These are phyloP conservation scores for Hippocampus abdominalis DNA, from an alignment of 2,113 vertebrate genomes.

Conservation along the genomic window DNA sequence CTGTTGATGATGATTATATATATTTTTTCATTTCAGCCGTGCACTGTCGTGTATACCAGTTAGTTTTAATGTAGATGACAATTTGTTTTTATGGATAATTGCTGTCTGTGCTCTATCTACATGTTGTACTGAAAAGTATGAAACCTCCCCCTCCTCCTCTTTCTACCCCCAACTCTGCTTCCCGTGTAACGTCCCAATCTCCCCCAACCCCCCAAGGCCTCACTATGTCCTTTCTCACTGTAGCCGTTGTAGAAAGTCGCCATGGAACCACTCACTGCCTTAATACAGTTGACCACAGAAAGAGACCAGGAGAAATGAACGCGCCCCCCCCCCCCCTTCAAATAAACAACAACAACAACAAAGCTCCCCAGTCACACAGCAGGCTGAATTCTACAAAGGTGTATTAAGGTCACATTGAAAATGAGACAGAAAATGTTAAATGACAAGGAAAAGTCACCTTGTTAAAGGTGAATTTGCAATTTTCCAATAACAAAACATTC, in stretches of 20 bases:
- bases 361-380: slow-evolving; percentile 34
- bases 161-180: slow-evolving; percentile 22
- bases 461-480: background rate
- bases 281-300: slow-evolving; percentile 71
- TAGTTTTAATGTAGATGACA: slow-evolving; percentile 54
- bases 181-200: slow-evolving; percentile 34
- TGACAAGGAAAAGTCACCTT: background rate
- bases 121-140: slow-evolving; percentile 78
- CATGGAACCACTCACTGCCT: slow-evolving; percentile 74
- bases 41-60: slow-evolving; percentile 61
- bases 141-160: slow-evolving; percentile 17
- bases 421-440: background rate
- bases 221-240: slow-evolving; percentile 53
- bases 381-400: slow-evolving; percentile 22
- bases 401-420: background rate
- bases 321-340: background rate
- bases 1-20: slow-evolving; percentile 58
- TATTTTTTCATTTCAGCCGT: slow-evolving; percentile 67
- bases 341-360: background rate
- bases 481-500: background rate
- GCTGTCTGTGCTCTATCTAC: slow-evolving; percentile 68
- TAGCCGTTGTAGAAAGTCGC: slow-evolving; percentile 65
- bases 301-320: slow-evolving; percentile 28
- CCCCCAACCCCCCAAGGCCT: slow-evolving; percentile 55
- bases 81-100: slow-evolving; percentile 58